phyloP scores from a whole-genome alignment of 1,140 invertebrate species.

The Lepidurus apus region DNA sequence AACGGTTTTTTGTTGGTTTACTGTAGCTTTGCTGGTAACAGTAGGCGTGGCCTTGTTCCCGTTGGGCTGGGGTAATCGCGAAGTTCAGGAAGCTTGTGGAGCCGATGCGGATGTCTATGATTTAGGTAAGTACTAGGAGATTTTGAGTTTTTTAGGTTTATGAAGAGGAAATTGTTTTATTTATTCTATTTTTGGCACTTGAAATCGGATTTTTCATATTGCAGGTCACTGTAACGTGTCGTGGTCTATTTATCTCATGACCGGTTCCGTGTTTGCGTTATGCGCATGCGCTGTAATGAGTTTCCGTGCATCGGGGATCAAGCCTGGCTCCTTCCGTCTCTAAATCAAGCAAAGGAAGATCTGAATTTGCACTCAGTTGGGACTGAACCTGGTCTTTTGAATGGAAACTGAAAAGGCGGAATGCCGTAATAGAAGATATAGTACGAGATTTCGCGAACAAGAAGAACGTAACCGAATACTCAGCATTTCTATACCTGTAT shows the following conservation, averaged over 20 bases:
- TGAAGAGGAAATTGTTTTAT: conserved; percentile 26
- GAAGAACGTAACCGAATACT: too few species aligned
- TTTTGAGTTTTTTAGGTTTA: conserved; percentile 25
- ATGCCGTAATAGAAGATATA: neutral
- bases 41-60: conserved; percentile 60
- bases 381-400: neutral
- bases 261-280: conserved; percentile 51
- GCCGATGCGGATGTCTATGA: conserved; percentile 55
- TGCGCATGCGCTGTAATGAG: conserved; percentile 55
- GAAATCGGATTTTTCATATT: conserved; percentile 40
- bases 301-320: conserved; percentile 53
- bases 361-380: neutral
- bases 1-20: conserved; percentile 38
- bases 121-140: conserved; percentile 53
- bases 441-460: too few species aligned
- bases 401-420: neutral
- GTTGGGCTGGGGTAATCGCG: conserved; percentile 61
- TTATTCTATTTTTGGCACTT: conserved; percentile 35
- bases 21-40: conserved; percentile 57
- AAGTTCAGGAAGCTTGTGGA: conserved; percentile 62
- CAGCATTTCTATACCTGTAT: neutral
- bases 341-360: conserved; percentile 38
- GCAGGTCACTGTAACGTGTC: conserved; percentile 57
- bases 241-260: conserved; percentile 58
- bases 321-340: conserved; percentile 47